A percentile compares a stretch with the other conserved stretches of the same genome.
Evolutionary conservation across 2,888 invertebrate species (phyloP).

Genomic region (Lycaena phlaeas): DNA sequence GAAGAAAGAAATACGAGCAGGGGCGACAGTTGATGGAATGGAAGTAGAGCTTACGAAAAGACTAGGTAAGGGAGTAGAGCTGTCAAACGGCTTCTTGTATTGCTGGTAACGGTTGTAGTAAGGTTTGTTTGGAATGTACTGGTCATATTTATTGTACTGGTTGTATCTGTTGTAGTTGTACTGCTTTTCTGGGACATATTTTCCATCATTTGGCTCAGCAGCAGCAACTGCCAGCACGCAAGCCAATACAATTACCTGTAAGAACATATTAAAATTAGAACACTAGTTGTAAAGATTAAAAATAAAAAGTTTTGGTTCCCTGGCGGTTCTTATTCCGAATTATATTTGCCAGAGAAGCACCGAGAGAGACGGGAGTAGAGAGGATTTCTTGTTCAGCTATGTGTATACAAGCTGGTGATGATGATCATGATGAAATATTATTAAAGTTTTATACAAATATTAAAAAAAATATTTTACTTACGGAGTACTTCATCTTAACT

Average conservation of each 20-base stretch:
- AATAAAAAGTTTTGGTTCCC: too few relatives aligned
- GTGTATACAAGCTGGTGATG: too few relatives aligned
- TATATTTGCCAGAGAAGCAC: too few relatives aligned
- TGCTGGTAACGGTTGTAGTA: constrained; percentile 14
- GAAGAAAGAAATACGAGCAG: neutral
- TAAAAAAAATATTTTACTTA: constrained; percentile 36
- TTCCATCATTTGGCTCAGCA: constrained; percentile 32
- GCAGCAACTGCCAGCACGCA: constrained; percentile 39
- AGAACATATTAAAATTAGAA: constrained; percentile 5
- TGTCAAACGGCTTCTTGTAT: constrained; percentile 16
- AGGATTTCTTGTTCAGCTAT: too few relatives aligned
- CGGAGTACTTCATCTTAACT: constrained; percentile 47
- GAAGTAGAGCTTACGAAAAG: too few relatives aligned
- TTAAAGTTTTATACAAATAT: constrained; percentile 10
- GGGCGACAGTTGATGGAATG: constrained; percentile 1
- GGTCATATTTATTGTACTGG: constrained; percentile 9
- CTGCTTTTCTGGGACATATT: constrained; percentile 15
- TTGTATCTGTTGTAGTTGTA: constrained; percentile 18
- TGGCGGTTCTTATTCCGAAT: too few relatives aligned
- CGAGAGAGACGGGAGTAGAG: too few relatives aligned
- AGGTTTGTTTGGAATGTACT: too few relatives aligned
- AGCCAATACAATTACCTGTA: constrained; percentile 31
- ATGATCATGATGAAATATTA: too few relatives aligned
- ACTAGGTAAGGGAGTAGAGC: too few relatives aligned
- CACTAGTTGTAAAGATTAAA: constrained; percentile 5